Conservation (phyloP, 2,113 vertebrate species). For the Physeter macrocephalus region DNA sequence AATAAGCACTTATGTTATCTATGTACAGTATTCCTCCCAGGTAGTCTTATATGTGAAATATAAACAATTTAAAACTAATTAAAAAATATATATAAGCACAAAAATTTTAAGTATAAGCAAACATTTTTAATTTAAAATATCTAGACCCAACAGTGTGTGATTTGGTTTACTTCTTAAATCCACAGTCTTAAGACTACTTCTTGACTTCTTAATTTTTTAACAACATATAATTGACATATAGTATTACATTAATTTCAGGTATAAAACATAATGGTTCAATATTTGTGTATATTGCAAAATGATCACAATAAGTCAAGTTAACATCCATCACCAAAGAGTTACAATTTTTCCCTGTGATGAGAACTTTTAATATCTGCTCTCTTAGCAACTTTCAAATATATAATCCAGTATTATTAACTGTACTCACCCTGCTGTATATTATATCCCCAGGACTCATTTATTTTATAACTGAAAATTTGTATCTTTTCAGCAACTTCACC, state of each 20-base stretch:
- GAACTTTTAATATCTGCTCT: neutral
- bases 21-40: neutral
- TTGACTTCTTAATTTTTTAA: neutral
- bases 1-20: neutral
- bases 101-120: neutral
- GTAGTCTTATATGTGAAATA: neutral
- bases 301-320: neutral
- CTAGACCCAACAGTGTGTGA: neutral
- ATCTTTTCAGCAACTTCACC: neutral
- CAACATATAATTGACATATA: neutral
- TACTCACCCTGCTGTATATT: neutral
- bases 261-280: neutral
- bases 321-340: neutral
- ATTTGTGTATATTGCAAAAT: neutral
- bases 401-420: neutral
- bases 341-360: neutral
- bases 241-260: neutral
- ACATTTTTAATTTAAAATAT: neutral
- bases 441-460: neutral
- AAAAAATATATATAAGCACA: neutral
- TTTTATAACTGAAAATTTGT: neutral
- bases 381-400: neutral
- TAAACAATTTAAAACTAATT: neutral
- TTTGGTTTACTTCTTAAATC: neutral
- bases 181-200: neutral